Conservation (phyloP, 1,140 invertebrate genomes). For the Leptestheria dahalacensis region DNA sequence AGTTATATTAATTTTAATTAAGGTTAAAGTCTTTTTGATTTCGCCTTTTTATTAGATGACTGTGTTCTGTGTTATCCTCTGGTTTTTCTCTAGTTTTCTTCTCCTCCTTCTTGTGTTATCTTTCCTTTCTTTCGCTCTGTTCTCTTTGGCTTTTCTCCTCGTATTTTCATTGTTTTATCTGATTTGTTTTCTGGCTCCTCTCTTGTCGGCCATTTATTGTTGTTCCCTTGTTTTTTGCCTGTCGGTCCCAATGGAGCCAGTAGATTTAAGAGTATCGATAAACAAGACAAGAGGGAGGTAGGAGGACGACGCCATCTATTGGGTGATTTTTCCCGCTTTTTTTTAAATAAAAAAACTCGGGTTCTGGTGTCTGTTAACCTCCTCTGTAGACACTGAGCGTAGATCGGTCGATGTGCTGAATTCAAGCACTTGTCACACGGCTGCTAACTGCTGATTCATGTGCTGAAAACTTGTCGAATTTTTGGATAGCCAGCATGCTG, state of each 20-base stretch:
- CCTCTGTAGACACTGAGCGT: too few relatives aligned
- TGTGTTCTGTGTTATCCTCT: neutral
- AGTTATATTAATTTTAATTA: neutral
- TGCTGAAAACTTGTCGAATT: too few relatives aligned
- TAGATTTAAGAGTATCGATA: too few relatives aligned
- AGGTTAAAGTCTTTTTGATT: neutral
- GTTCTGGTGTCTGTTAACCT: neutral
- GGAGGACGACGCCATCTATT: too few relatives aligned
- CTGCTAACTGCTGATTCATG: too few relatives aligned
- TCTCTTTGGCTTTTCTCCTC: neutral
- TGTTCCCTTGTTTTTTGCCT: too few relatives aligned
- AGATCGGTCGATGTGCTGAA: neutral
- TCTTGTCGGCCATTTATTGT: neutral
- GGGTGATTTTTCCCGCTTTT: too few relatives aligned
- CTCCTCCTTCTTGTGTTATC: neutral
- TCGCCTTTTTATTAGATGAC: neutral
- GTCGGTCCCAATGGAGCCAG: too few relatives aligned
- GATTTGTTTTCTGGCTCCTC: neutral
- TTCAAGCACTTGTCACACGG: neutral
- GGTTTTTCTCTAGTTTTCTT: neutral
- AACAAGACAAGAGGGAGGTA: too few relatives aligned
- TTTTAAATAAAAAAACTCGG: neutral
- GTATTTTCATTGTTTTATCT: neutral
- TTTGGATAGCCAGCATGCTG: too few relatives aligned
- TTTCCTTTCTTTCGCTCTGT: neutral